phyloP scores from a whole-genome alignment of 2,113 vertebrate species.

The Catagonus wagneri region DNA sequence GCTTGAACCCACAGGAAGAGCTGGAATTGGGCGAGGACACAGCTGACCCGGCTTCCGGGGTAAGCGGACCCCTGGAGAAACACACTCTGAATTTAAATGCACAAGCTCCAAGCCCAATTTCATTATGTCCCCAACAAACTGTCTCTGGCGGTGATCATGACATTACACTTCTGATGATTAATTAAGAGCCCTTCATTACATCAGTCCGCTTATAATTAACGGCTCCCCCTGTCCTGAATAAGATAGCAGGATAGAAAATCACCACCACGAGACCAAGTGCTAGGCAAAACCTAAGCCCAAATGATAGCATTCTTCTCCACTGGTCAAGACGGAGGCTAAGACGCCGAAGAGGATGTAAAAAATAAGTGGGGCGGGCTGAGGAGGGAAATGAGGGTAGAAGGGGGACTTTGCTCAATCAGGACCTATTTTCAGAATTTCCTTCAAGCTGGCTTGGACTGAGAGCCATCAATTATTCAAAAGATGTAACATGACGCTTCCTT shows the following conservation, averaged over 20 bases:
- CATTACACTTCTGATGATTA: constrained; percentile 77
- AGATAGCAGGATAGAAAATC: constrained; percentile 75
- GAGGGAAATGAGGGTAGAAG: constrained; percentile 43
- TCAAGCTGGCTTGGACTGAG: constrained; percentile 90
- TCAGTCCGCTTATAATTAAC: constrained; percentile 82
- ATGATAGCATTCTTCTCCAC: constrained; percentile 79
- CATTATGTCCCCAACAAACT: constrained; percentile 31
- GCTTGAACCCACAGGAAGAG: not conserved
- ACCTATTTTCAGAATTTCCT: constrained; percentile 96
- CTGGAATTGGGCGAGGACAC: not conserved
- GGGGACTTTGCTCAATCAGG: constrained; percentile 89
- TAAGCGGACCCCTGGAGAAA: not conserved
- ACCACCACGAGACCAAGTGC: constrained; percentile 79
- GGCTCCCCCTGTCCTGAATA: constrained; percentile 81
- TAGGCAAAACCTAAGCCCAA: constrained; percentile 73
- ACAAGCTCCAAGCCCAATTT: not conserved
- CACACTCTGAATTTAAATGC: not conserved
- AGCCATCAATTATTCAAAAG: constrained; percentile 99
- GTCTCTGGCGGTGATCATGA: constrained; percentile 41
- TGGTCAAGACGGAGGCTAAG: constrained; percentile 78
- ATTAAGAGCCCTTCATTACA: constrained; percentile 82
- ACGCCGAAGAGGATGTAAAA: constrained; percentile 58
- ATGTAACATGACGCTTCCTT: constrained; percentile 99
- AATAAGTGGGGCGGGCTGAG: not conserved
- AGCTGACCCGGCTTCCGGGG: not conserved